Base-by-base conservation (phyloP, 2,113 vertebrate genomes). In the Catharus bicknelli region DNA sequence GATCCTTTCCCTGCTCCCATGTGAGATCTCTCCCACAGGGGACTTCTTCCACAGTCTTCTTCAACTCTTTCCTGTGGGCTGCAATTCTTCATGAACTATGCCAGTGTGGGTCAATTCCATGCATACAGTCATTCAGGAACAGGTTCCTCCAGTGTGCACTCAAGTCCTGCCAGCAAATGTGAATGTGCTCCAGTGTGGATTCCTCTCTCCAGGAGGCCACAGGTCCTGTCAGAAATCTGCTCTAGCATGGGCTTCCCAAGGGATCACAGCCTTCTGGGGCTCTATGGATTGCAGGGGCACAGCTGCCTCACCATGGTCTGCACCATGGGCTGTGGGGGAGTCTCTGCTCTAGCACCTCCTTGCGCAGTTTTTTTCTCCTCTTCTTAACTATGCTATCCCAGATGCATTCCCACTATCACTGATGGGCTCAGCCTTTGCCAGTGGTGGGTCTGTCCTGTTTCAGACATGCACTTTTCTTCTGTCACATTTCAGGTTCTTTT, bases 401-500 rank as follows among this genome's bases (percentile, higher is more conserved):
- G 42, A 43, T 42, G 42, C 18, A 32, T 26, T 63, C 15, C 15
- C 36, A 17, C 18, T 11, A 4, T 18, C 13, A 16, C 34, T 68
- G 45, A 19, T 73, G 55, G 20, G 11, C 62, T 82, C 21, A 16
- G 47, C 17, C 48, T 42, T 54, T 30, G 7, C 21, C 55, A 62
- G 20, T 18, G 22, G 14, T 21, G 8, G 14, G 10, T 81, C 25
- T 34, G 18, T 64, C 36, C 34, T 78, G 23, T 73, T 66, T 68
- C 72, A 86, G 84, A 96, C 79, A 32, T 81, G 30, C 13, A 16
- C 57, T 84, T 38, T 51, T 95, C 26, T 63, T 43, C 32, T 64
- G 90, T 79, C 36, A 72, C 7, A 42, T 88, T 87, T 38, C 77
- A 58, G 42, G 36, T 73, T 95, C 74, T 93, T 80, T 92, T 61